Conservation (phyloP, 2,797 vertebrate species). For the Spinus olivaceus region DNA sequence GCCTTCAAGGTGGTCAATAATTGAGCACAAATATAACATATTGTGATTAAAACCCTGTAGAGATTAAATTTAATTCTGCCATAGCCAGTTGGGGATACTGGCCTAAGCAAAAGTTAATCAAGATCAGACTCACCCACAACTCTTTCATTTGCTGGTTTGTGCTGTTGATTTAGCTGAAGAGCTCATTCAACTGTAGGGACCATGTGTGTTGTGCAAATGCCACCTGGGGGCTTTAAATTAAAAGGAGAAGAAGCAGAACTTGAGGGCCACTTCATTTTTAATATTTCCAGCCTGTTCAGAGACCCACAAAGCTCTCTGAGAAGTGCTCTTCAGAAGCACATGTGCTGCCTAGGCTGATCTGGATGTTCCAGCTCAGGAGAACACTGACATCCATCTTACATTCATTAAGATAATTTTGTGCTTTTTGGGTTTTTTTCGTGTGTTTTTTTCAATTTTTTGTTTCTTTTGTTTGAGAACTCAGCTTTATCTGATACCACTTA, state of each 20-base stretch:
- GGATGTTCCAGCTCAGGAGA: not conserved
- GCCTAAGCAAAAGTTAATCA: not conserved
- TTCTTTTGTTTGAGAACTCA: not conserved
- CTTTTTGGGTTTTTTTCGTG: fast-evolving
- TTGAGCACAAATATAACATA: not conserved
- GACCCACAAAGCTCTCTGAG: not conserved
- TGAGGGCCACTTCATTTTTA: not conserved
- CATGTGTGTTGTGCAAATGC: not conserved
- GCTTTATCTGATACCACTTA: not conserved
- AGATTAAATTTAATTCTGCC: not conserved
- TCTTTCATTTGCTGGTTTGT: not conserved
- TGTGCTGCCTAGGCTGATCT: not conserved
- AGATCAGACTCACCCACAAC: not conserved
- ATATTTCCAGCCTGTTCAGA: not conserved
- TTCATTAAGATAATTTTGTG: not conserved
- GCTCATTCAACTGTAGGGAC: not conserved
- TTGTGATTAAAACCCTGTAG: not conserved
- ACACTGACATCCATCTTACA: not conserved
- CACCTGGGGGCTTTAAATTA: not conserved
- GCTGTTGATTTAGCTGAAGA: not conserved
- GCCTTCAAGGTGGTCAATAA: not conserved
- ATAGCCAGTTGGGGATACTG: not conserved
- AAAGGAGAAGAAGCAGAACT: not conserved
- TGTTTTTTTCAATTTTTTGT: not conserved
- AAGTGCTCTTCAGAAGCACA: not conserved